Evolutionary conservation across 2,113 vertebrate species (phyloP).

Genomic region (Scophthalmus maximus): DNA sequence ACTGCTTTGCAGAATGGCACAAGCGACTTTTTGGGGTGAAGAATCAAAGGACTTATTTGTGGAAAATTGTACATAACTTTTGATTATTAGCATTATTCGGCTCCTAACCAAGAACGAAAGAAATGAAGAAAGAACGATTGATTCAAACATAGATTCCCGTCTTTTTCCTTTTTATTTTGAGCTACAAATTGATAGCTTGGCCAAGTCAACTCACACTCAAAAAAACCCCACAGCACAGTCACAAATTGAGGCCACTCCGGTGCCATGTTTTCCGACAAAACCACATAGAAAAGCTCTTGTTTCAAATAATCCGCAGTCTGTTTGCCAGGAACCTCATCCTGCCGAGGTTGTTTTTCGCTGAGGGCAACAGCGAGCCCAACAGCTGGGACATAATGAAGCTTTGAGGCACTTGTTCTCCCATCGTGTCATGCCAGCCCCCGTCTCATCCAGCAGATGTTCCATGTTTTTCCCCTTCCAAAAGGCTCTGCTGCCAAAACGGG

Average conservation of each 20-base stretch:
- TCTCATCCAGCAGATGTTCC: slow-evolving; percentile 82
- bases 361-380: slow-evolving; percentile 80
- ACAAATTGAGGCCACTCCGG: not conserved
- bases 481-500: slow-evolving; percentile 54
- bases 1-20: no score
- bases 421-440: slow-evolving; percentile 77
- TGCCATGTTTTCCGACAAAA: slow-evolving; percentile 35
- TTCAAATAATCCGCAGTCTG: slow-evolving; percentile 44
- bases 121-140: no score
- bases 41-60: no score
- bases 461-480: slow-evolving; percentile 73
- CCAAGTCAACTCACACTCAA: no score
- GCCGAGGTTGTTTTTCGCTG: slow-evolving; percentile 74
- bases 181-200: no score
- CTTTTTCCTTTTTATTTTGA: no score
- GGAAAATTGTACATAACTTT: no score
- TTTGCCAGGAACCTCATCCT: slow-evolving; percentile 73
- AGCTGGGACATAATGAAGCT: slow-evolving; percentile 85
- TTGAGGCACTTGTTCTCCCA: slow-evolving; percentile 80
- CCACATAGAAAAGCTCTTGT: slow-evolving; percentile 28
- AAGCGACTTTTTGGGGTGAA: no score
- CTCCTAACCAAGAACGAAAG: no score
- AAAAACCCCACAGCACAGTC: no score
- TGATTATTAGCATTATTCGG: no score
- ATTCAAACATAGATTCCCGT: no score